Evolutionary conservation across 2,888 invertebrate genomes (phyloP).

Genomic region (Pteria penguin): DNA sequence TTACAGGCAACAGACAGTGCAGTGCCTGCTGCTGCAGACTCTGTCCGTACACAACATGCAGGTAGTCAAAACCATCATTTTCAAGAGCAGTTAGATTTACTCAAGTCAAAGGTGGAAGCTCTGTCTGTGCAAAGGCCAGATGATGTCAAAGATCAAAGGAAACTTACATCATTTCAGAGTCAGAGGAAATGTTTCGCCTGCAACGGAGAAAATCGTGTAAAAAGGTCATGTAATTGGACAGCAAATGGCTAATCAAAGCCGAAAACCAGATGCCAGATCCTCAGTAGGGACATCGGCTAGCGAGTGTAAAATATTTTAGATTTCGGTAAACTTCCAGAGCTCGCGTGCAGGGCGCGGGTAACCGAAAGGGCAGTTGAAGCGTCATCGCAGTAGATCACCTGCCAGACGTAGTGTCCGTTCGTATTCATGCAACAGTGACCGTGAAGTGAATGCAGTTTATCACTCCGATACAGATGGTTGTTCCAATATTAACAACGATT

Average conservation of each 20-base stretch:
- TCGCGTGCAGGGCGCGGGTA: conserved; percentile 8
- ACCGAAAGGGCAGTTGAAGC: conserved; percentile 3
- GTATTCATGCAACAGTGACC: too few relatives aligned
- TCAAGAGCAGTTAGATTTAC: too few relatives aligned
- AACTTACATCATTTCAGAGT: background rate
- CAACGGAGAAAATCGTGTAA: conserved; percentile 11
- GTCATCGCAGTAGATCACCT: background rate
- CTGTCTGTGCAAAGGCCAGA: background rate
- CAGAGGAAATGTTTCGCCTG: conserved; percentile 17
- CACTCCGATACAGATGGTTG: too few relatives aligned
- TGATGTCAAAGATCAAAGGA: background rate
- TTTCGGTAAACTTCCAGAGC: conserved; percentile 7
- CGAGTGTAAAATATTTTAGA: background rate
- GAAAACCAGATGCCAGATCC: conserved; percentile 17
- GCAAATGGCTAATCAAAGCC: background rate
- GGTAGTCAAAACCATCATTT: too few relatives aligned
- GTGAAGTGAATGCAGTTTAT: too few relatives aligned
- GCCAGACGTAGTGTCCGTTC: too few relatives aligned
- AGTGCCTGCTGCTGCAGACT: too few relatives aligned
- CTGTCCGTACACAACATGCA: background rate
- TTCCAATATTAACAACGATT: too few relatives aligned
- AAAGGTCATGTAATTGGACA: conserved; percentile 14
- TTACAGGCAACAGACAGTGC: too few relatives aligned
- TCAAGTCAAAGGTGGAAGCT: background rate
- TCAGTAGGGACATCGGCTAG: conserved; percentile 21